A percentile compares a stretch with the other conserved stretches of the same genome.
Conservation (phyloP, 2,113 vertebrate species). For the Pelobates fuscus region DNA sequence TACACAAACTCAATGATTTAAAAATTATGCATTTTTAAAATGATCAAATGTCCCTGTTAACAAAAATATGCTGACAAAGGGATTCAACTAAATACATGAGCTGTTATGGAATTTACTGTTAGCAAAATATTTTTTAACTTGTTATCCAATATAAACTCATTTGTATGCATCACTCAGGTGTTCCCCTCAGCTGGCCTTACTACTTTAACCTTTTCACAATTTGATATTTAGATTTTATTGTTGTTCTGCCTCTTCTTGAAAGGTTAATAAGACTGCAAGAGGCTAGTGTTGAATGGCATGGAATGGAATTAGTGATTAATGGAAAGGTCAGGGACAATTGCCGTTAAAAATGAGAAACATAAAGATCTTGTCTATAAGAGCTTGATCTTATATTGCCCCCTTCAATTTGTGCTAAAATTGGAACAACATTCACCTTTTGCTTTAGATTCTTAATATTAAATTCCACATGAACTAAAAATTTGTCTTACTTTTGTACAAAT, state of each 20-base stretch:
- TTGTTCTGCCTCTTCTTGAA: constrained; percentile 25
- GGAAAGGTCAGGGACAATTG: constrained; percentile 29
- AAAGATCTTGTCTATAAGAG: no score
- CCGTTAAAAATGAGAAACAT: constrained; percentile 20
- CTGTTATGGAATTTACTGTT: neutral
- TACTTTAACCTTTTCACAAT: constrained; percentile 37
- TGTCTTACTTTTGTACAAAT: no score
- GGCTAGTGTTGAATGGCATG: constrained; percentile 22
- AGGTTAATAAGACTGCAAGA: constrained; percentile 43
- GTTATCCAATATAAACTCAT: constrained; percentile 6
- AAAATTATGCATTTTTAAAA: no score
- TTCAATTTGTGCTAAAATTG: neutral
- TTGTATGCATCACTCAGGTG: neutral
- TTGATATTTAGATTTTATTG: constrained; percentile 39
- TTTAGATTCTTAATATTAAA: no score
- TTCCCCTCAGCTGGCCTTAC: neutral
- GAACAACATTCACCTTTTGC: no score
- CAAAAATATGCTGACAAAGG: neutral
- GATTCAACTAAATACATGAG: neutral
- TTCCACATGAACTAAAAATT: no score
- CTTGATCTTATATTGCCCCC: constrained; percentile 6
- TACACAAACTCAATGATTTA: no score
- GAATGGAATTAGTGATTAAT: constrained; percentile 42
- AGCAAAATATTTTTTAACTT: neutral
- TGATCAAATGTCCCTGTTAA: no score